Conservation (phyloP, 2,888 invertebrate genomes). For the Vannuccia rotundouncinata region DNA sequence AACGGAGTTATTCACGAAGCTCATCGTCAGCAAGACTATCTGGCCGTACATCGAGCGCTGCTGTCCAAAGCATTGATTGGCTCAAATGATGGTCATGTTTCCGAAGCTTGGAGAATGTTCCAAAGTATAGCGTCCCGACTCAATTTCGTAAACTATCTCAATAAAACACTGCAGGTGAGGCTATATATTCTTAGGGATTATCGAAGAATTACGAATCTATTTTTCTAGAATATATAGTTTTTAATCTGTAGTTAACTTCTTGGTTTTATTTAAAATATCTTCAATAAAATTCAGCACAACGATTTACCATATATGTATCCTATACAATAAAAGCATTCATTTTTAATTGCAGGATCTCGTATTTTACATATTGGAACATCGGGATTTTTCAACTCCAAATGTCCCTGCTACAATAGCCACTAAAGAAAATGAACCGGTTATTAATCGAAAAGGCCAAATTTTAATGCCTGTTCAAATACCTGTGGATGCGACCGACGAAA, state of each 20-base stretch:
- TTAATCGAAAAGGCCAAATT: background rate
- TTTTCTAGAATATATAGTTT: background rate
- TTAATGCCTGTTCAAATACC: background rate
- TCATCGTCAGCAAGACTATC: conserved; percentile 45
- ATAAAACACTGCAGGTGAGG: conserved; percentile 47
- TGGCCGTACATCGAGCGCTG: conserved; percentile 46
- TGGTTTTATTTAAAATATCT: too few species aligned
- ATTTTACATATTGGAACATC: background rate
- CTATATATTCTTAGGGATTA: too few species aligned
- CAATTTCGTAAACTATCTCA: conserved; percentile 48
- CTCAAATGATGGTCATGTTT: conserved; percentile 43
- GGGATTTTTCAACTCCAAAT: background rate
- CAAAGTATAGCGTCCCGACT: conserved; percentile 49
- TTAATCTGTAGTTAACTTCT: too few species aligned
- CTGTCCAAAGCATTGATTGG: conserved; percentile 47
- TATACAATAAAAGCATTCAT: background rate
- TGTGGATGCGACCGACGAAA: background rate
- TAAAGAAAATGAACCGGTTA: background rate
- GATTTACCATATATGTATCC: too few species aligned
- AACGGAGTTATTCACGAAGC: conserved; percentile 44
- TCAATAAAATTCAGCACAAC: too few species aligned
- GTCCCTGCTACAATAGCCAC: background rate
- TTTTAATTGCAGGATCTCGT: background rate
- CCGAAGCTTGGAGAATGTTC: conserved; percentile 50
- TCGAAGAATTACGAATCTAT: background rate